Evolutionary conservation across 2,113 vertebrate species (phyloP), one percentile per base, ranked within the genome.

Genomic region (Aphyosemion australe): DNA sequence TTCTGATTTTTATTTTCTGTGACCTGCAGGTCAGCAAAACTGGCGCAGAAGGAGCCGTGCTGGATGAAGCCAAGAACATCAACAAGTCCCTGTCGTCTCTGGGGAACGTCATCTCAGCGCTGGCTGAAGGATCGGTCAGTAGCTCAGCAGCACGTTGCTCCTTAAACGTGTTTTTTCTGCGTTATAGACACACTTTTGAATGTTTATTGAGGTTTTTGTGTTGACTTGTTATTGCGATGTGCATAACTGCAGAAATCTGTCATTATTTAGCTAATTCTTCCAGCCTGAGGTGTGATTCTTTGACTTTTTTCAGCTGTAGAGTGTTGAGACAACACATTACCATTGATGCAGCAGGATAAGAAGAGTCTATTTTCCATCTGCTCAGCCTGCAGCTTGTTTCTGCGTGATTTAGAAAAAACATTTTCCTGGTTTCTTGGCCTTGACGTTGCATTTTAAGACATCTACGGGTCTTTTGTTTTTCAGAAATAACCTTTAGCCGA

Each of bases 11-110:
- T 56, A 2, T 16, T 65, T 39, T 41, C 1, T 70, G 14, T 74
- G n/a, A 21, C 49, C 60, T 26, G 19, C 79, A 99, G 97, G 97
- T 99, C 90, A 97, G 97, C 94, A 99, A 99, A 94, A 99, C 97
- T 32, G 97, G 97, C 92, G 97, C 96, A 37, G 97, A 99, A 90
- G 97, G 97, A 83, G 94, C 97, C 13, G 92, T 98, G 45, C 86
- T 99, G 74, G 97, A 98, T 82, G 97, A 99, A 86, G 97, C 97
- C 39, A 99, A 99, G 89, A 99, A 99, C 85, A 99, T 99, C 92
- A 99, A 99, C 90, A 99, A 97, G 87, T 99, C 97, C 63, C 91
- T 99, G 82, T 99, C 97, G 37, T 95, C 97, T 52, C 93, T 99
- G 79, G 97, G 97, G 67, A 99, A 99, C 57, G 97, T 99, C 84